These are phyloP conservation scores for Mycalesis mineus DNA, from an alignment of 2,888 invertebrate genomes.

Conservation along the genomic window DNA sequence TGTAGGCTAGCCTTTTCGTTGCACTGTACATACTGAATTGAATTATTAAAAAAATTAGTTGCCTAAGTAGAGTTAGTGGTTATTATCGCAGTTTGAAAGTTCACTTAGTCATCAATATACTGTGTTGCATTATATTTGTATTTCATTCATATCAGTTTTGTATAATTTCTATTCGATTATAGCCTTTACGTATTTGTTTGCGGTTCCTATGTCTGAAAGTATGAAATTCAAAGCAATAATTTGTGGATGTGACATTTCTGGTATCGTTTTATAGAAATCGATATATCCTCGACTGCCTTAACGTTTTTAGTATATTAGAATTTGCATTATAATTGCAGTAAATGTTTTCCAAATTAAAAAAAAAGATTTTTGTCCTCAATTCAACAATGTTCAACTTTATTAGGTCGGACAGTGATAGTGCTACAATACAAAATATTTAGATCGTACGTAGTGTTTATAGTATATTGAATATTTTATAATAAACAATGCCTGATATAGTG, in stretches of 20 bases:
- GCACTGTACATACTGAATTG: slow-evolving; percentile 62
- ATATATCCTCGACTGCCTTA: slow-evolving; percentile 51
- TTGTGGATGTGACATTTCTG: slow-evolving; percentile 65
- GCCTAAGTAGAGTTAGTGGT: slow-evolving; percentile 61
- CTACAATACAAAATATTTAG: slow-evolving; percentile 58
- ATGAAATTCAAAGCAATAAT: slow-evolving; percentile 65
- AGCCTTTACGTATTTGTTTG: slow-evolving; percentile 37
- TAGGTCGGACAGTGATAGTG: slow-evolving; percentile 58
- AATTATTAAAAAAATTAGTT: slow-evolving; percentile 48
- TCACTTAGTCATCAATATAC: slow-evolving; percentile 14
- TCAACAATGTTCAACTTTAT: slow-evolving; percentile 41
- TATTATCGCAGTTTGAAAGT: slow-evolving; percentile 50
- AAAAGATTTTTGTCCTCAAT: slow-evolving; percentile 29
- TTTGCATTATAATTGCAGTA: slow-evolving; percentile 12
- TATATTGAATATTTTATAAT: slow-evolving; percentile 42
- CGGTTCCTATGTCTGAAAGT: slow-evolving; percentile 55
- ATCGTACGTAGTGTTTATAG: slow-evolving; percentile 52
- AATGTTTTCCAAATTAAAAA: slow-evolving; percentile 14
- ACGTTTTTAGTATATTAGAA: slow-evolving; percentile 26
- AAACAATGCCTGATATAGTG: slow-evolving; percentile 65
- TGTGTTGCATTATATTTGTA: slow-evolving; percentile 5
- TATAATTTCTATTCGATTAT: slow-evolving; percentile 3
- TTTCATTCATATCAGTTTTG: neutral
- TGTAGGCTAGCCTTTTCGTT: slow-evolving; percentile 46
- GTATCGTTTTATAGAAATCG: slow-evolving; percentile 41